phyloP scores from a whole-genome alignment of 2,113 vertebrate species.

The Cyanistes caeruleus region DNA sequence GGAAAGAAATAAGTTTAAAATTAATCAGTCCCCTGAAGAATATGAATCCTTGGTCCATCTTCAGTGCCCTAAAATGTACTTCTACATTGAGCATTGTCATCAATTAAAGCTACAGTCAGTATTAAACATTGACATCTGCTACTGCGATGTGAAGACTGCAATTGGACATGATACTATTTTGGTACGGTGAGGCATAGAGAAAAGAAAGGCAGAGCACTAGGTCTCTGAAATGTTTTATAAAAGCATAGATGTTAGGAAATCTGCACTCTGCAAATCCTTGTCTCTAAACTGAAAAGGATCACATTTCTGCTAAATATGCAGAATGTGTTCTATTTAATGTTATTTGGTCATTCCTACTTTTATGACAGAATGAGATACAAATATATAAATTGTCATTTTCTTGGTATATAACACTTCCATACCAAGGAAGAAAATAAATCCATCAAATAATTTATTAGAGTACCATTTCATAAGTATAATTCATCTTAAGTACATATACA shows the following conservation, averaged over 20 bases:
- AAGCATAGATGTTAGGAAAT: background rate
- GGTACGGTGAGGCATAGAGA: background rate
- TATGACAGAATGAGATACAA: background rate
- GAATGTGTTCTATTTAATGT: background rate
- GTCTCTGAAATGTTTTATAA: background rate
- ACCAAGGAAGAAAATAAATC: background rate
- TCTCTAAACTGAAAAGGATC: background rate
- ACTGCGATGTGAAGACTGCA: background rate
- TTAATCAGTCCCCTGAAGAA: constrained; percentile 57
- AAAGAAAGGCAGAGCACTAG: background rate
- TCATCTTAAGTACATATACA: background rate
- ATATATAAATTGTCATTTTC: background rate
- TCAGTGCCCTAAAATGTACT: constrained; percentile 35
- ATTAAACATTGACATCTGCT: background rate
- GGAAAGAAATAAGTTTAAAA: constrained; percentile 65
- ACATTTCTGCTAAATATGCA: background rate
- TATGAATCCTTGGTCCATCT: constrained; percentile 37
- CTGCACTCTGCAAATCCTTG: background rate
- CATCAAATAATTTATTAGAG: background rate
- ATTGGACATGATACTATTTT: background rate
- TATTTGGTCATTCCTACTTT: background rate
- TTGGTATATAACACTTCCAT: background rate
- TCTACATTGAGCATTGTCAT: background rate
- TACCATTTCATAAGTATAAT: background rate
- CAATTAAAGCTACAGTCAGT: constrained; percentile 16